Evolutionary conservation across 2,888 invertebrate species (phyloP).

Genomic region (Sarcophaga variegata): DNA sequence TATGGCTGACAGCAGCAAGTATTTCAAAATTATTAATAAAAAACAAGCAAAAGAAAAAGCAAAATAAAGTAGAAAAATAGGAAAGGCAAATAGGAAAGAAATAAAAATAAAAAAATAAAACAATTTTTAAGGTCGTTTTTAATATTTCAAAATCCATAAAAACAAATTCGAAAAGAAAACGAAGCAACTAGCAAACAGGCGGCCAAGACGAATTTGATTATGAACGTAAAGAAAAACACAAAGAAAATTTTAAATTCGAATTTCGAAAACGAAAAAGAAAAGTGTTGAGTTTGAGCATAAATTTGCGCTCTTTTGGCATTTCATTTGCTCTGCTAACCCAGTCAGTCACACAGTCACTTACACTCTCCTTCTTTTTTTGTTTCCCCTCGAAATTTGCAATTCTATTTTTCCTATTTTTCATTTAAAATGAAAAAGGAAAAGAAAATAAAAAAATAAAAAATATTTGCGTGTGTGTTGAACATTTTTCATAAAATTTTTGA

Average conservation of each 20-base stretch:
- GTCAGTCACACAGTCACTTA: slow-evolving; percentile 38
- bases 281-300: not conserved
- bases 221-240: no score
- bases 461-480: slow-evolving; percentile 1
- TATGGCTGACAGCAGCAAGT: slow-evolving; percentile 20
- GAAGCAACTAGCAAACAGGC: no score
- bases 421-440: not conserved
- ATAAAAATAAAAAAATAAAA: not conserved
- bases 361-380: slow-evolving; percentile 27
- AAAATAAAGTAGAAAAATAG: not conserved
- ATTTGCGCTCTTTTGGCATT: not conserved
- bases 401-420: slow-evolving; percentile 18
- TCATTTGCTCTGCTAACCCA: slow-evolving; percentile 67
- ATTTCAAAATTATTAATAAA: slow-evolving; percentile 45
- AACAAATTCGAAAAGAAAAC: not conserved
- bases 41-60: slow-evolving; percentile 17
- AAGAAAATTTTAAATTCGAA: slow-evolving; percentile 38
- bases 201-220: not conserved
- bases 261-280: slow-evolving; percentile 9
- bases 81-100: not conserved
- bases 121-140: slow-evolving; percentile 22
- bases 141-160: not conserved
- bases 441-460: not conserved
- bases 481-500: slow-evolving; percentile 55
- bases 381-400: slow-evolving; percentile 57